Conservation (phyloP, 2,888 invertebrate species). For the Ophonus ardosiacus region DNA sequence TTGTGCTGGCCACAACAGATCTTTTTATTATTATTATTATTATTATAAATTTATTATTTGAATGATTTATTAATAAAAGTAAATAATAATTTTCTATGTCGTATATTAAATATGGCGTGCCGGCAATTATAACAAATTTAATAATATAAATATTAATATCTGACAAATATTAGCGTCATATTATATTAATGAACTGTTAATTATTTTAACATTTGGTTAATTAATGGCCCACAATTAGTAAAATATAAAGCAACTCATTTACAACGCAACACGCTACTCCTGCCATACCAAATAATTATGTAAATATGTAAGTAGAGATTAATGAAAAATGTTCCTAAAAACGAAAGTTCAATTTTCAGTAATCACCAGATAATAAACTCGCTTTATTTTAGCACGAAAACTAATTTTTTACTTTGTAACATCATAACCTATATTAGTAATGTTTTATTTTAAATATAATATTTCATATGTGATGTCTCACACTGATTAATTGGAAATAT, state of each 20-base stretch:
- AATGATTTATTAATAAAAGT: no score
- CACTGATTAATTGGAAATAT: not conserved
- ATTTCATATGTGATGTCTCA: not conserved
- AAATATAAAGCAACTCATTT: slow-evolving; percentile 47
- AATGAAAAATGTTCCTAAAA: slow-evolving; percentile 37
- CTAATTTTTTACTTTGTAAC: not conserved
- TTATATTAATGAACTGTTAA: slow-evolving; percentile 50
- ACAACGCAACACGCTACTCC: slow-evolving; percentile 44
- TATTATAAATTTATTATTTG: no score
- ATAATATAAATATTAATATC: slow-evolving; percentile 38
- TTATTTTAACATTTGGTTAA: slow-evolving; percentile 53
- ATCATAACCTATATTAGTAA: not conserved
- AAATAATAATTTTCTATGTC: no score
- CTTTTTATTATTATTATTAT: no score
- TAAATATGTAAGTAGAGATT: slow-evolving; percentile 40
- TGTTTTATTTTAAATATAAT: not conserved
- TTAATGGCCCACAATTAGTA: slow-evolving; percentile 49
- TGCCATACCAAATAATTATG: slow-evolving; percentile 44
- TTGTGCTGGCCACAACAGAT: no score
- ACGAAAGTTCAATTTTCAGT: slow-evolving; percentile 21
- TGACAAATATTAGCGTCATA: slow-evolving; percentile 47
- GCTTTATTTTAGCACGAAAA: slow-evolving; percentile 9
- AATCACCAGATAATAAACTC: slow-evolving; percentile 18
- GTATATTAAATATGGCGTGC: not conserved
- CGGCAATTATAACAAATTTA: slow-evolving; percentile 17